Evolutionary conservation across 2,797 vertebrate genomes (phyloP), one percentile per base, ranked within the genome.

Genomic region (Iguana delicatissima): DNA sequence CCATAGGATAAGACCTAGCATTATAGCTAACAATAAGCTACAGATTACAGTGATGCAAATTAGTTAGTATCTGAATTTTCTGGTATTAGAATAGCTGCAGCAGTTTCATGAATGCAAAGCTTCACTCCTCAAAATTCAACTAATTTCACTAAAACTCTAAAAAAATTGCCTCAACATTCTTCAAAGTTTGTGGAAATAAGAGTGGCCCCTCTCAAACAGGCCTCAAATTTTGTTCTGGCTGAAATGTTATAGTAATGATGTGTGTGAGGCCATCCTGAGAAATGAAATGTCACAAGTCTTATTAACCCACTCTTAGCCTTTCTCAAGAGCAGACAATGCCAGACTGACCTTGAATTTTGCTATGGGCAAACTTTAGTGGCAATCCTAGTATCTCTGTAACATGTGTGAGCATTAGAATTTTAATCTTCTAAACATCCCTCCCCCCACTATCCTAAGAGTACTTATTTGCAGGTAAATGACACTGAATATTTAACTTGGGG

Each of bases 41-140:
- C 6, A 87, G 35, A 24, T 42, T 35, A 77, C 32, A 67, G 32
- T 90, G 57, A 2, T 7, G 73, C 18, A 82, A 81, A 6, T 9
- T 4, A 3, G 57, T 5, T 7, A 5, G 42, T 20, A 85, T 92
- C 92, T 81, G 4, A 55, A 62, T 69, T 13, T 69, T 92, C 84
- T 92, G 73, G 3, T 5, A 2, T 76, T 89, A 86, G 84, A 91
- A 89, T 0, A 84, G 89, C 1, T 88, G 0, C 35, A 90, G 52
- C 18, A 14, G 55, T 24, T 85, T 72, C 22, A n/a, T n/a, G 50
- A 85, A 85, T 12, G 4, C n/a, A 6, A 20, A 73, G 18, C 52
- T 26, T 9, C 7, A 9, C 20, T 46, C 50, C 32, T 57, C 35
- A 86, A 72, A 76, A 59, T 29, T 8, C 7, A 22, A 26, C 26